Base-by-base conservation (phyloP, 1,140 invertebrate species). In the Drosophila teissieri region DNA sequence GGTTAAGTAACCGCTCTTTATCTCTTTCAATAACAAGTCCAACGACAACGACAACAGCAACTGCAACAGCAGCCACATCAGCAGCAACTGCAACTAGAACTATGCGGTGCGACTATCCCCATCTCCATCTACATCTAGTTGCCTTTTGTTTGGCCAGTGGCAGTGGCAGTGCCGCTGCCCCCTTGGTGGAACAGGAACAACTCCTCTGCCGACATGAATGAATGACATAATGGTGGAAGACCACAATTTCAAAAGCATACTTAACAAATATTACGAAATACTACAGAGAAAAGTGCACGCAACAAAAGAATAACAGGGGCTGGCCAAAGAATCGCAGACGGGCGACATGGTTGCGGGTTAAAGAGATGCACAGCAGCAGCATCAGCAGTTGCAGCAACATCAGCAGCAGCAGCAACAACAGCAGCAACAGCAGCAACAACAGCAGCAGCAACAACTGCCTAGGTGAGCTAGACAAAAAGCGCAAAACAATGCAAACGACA, bases 211-310 rank as follows among this genome's bases (percentile, higher is more conserved):
- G 56, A 54, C 52, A 51, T 61, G 81, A 81, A 80, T 88, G 84
- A 80, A 88, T 83, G 83, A 89, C 83, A 86, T 89, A 89, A 86
- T 86, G 83, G 84, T 88, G 84, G 83, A 86, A 86, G 84, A 86
- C 83, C 84, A 88, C 83, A 86, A 86, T 86, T 86, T 86, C 83
- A 86, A 86, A 86, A 86, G 83, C 84, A 86, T 86, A 86, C 83
- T 86, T 86, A 86, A 76, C 83, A 86, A 86, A 86, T 86, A 86
- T 86, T 86, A 89, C 83, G 84, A 86, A 86, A 89, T 89, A 89
- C 83, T 77, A 81, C 70, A 42, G 73, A 58, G 79, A 86, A 86
- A 88, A 86, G 83, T 86, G 82, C 82, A 86, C 70, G 79, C 83
- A 79, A 86, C 82, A 86, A 88, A 86, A 89, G 84, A 86, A 89